Percentiles rank a stretch among this genome's conserved stretches.
These are phyloP conservation scores for Ceraclea dissimilis DNA, from an alignment of 2,888 invertebrate genomes.

Conservation along the genomic window DNA sequence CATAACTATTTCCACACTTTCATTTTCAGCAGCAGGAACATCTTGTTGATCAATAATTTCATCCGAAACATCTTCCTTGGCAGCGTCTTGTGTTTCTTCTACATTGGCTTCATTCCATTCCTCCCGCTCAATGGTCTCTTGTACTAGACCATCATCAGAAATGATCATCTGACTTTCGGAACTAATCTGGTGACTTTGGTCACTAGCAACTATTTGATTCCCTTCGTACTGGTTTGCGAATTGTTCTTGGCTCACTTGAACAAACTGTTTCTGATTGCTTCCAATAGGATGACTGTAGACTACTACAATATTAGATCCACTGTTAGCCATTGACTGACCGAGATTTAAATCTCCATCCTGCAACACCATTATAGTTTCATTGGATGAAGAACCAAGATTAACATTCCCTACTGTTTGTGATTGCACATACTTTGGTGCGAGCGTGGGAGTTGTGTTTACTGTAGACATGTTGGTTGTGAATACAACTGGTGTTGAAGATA, in stretches of 20 bases:
- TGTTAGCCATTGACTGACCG: constrained; percentile 42
- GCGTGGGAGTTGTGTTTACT: constrained; percentile 6
- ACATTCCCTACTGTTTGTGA: constrained; percentile 29
- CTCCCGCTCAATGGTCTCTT: constrained; percentile 18
- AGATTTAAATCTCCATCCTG: constrained; percentile 52
- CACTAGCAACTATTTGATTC: constrained; percentile 22
- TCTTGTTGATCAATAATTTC: constrained; percentile 18
- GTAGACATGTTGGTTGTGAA: constrained; percentile 11
- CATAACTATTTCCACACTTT: constrained; percentile 16
- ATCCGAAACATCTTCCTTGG: constrained; percentile 26
- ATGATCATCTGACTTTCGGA: constrained; percentile 14
- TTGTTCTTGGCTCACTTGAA: constrained; percentile 26
- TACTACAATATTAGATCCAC: constrained; percentile 56
- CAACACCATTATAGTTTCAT: constrained; percentile 56
- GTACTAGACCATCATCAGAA: constrained; percentile 22
- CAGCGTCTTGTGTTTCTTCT: constrained; percentile 4
- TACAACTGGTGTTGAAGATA: constrained; percentile 36
- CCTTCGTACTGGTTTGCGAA: constrained; percentile 25
- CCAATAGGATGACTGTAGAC: constrained; percentile 55
- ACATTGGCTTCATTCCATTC: background rate
- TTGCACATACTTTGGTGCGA: constrained; percentile 8
- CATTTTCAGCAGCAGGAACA: constrained; percentile 9
- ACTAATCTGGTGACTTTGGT: constrained; percentile 10
- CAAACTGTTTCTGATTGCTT: constrained; percentile 49
- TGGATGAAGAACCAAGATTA: constrained; percentile 45